Evolutionary conservation across 2,797 vertebrate species (phyloP), one percentile per base, ranked within the genome.

Genomic region (Parauchenoglanis ngamensis): DNA sequence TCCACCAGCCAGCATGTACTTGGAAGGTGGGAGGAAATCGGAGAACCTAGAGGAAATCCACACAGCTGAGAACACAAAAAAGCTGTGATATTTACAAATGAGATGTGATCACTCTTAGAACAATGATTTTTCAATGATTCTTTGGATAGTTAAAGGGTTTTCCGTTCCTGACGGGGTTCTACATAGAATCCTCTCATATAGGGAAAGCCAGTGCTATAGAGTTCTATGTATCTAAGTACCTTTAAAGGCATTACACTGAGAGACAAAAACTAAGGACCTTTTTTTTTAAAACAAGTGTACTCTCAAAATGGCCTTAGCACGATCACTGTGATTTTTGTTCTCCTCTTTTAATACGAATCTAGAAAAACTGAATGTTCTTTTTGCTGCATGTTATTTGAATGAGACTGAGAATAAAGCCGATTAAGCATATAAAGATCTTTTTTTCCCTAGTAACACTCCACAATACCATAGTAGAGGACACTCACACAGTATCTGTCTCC

Each of bases 371-470:
- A 61, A 61, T 80, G 5, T 25, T 23, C 3, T 61, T 40, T 61
- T 44, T 57, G 57, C 23, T 57, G 54, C 23, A 17, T 76, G 10
- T 13, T 40, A 25, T 80, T 7, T 63, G 28, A 46, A 81, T 46
- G 40, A n/a, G 17, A 15, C 13, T 44, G n/a, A 63, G 57, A 46
- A 63, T 63, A 63, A 67, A 28, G 23, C 17, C 1, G 17, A 40
- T 79, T 40, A 12, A 80, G 35, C 63, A n/a, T 80, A 49, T 4
- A 4, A 8, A 65, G 61, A 65, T 59, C 23, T 10, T 19, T 80
- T 80, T 12, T 44, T 80, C 13, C 49, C 56, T n/a, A 13, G 31
- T 13, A 82, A 83, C 57, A 19, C 23, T 87, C 80, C 82, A 67
- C 21, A 83, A 61, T 19, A 67, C 13, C 17, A 83, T 28, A 65